Conservation (phyloP, 2,888 invertebrate genomes). For the Nymphalis polychloros region DNA sequence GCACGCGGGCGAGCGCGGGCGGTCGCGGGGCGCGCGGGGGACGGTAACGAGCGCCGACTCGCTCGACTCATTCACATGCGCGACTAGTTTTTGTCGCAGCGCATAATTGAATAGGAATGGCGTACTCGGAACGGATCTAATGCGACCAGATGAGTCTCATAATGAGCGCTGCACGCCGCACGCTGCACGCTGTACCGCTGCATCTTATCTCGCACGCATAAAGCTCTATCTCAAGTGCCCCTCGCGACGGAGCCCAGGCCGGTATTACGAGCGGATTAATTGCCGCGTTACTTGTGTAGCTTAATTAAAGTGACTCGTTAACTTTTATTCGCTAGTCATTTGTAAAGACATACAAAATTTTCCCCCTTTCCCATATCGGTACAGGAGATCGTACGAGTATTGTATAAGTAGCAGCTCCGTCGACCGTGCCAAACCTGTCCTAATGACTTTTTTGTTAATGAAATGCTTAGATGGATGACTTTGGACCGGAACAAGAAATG, state of each 20-base stretch:
- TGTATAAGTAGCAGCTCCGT: background rate
- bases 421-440: background rate
- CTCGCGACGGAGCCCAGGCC: background rate
- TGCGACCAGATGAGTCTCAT: conserved; percentile 36
- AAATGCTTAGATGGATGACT: background rate
- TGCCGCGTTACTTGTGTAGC: conserved; percentile 20
- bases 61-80: conserved; percentile 73
- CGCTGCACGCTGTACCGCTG: conserved; percentile 11
- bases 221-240: conserved; percentile 1
- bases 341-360: conserved; percentile 15
- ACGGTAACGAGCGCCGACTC: conserved; percentile 61
- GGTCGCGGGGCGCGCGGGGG: conserved; percentile 39
- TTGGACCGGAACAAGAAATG: background rate
- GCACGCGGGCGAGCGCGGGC: conserved; percentile 42
- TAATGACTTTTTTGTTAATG: background rate
- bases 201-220: conserved; percentile 20
- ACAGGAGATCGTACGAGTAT: background rate
- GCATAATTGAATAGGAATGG: conserved; percentile 76
- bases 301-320: conserved; percentile 24
- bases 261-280: conserved; percentile 22
- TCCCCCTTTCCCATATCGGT: background rate
- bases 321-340: conserved; percentile 21
- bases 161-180: conserved; percentile 32
- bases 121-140: conserved; percentile 55
- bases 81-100: conserved; percentile 72